Percentiles rank a stretch among this genome's conserved stretches.
Evolutionary conservation across 2,113 vertebrate species (phyloP).

Genomic region (mouse (Mus musculus)): GRCm39 chr1:157118001-157118500

Average conservation of each 20-base stretch:
- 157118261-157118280: conserved; percentile 24
- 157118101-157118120: conserved; percentile 1
- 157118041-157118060: conserved; percentile 52
- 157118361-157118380: neutral
- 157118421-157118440: neutral
- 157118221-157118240: conserved; percentile 31
- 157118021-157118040: neutral
- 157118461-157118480: neutral
- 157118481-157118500: neutral
- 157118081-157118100: conserved; percentile 44
- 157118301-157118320: neutral
- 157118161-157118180: neutral
- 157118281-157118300: neutral
- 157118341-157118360: neutral
- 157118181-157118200: neutral
- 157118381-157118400: neutral
- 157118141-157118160: conserved; percentile 7
- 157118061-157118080: neutral
- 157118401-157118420: neutral
- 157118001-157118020: neutral
- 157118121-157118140: conserved; percentile 40
- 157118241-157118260: conserved; percentile 37
- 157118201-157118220: neutral
- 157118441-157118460: neutral
- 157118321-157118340: conserved; percentile 5